Conservation (phyloP, 2,113 vertebrate species). For the Oryzias curvinotus region DNA sequence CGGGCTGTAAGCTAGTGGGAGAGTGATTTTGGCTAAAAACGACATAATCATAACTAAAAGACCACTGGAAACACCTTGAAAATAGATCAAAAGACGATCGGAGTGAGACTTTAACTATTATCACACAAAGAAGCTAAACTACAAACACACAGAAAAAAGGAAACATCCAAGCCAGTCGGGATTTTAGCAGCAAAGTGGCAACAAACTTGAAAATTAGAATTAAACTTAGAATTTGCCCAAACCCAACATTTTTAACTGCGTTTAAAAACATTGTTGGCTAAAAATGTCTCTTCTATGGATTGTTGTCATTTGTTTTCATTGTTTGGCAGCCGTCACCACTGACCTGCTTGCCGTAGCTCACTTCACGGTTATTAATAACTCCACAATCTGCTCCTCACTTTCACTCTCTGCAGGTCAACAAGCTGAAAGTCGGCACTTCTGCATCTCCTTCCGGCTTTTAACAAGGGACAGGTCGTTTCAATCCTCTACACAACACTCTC, state of each 20-base stretch:
- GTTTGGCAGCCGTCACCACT: constrained; percentile 16
- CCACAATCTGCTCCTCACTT: constrained; percentile 13
- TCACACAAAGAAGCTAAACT: no score
- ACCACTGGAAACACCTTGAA: no score
- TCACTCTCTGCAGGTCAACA: constrained; percentile 42
- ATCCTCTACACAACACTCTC: constrained; percentile 17
- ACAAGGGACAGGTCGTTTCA: constrained; percentile 4
- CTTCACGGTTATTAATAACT: constrained; percentile 44
- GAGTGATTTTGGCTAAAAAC: no score
- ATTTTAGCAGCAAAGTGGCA: no score
- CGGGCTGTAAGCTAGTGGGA: no score
- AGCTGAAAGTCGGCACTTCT: constrained; percentile 22
- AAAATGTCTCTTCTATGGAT: neutral
- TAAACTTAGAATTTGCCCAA: no score
- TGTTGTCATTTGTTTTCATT: constrained; percentile 2
- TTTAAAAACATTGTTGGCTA: neutral
- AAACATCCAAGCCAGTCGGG: no score
- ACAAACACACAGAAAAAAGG: no score
- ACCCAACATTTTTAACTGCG: neutral
- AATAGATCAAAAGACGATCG: no score
- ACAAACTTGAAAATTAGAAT: no score
- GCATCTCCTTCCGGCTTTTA: constrained; percentile 9
- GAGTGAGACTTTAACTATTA: no score
- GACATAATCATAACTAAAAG: no score
- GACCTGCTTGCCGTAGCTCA: constrained; percentile 24